Evolutionary conservation across 2,888 invertebrate species (phyloP).

Genomic region (Drosophila aldrichi): DNA sequence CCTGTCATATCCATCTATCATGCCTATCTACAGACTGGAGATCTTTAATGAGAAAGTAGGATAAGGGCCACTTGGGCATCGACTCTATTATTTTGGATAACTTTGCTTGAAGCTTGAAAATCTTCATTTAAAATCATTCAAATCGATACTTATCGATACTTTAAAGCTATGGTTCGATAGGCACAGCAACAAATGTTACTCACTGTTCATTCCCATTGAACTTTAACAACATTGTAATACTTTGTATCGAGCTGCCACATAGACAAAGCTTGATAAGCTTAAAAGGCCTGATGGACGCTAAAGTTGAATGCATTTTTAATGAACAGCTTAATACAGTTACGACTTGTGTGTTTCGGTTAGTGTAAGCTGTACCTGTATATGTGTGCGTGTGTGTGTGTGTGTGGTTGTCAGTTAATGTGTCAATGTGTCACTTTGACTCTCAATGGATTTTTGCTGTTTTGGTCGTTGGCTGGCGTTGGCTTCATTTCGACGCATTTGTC

Average conservation of each 20-base stretch:
- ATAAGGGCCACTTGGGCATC: too few relatives aligned
- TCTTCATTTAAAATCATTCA: too few relatives aligned
- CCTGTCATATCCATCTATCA: neutral
- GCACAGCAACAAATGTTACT: neutral
- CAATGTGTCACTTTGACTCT: constrained; percentile 65
- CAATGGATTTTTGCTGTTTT: constrained; percentile 61
- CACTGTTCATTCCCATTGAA: neutral
- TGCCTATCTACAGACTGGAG: neutral
- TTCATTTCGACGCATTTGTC: constrained; percentile 64
- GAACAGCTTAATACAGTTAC: constrained; percentile 5
- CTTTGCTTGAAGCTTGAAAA: too few relatives aligned
- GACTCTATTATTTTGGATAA: too few relatives aligned
- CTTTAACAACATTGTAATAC: neutral
- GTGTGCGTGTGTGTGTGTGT: constrained; percentile 13
- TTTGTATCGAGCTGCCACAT: neutral
- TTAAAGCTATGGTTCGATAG: too few relatives aligned
- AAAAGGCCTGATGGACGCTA: too few relatives aligned
- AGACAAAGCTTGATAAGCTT: neutral
- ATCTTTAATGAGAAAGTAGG: too few relatives aligned
- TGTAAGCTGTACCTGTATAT: constrained; percentile 18
- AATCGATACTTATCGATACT: neutral
- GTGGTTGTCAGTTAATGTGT: constrained; percentile 68
- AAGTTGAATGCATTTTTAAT: constrained; percentile 2
- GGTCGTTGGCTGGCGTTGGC: constrained; percentile 32
- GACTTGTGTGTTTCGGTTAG: constrained; percentile 5